Conservation (phyloP, 1,140 invertebrate species). For the Mizuhopecten yessoensis region DNA sequence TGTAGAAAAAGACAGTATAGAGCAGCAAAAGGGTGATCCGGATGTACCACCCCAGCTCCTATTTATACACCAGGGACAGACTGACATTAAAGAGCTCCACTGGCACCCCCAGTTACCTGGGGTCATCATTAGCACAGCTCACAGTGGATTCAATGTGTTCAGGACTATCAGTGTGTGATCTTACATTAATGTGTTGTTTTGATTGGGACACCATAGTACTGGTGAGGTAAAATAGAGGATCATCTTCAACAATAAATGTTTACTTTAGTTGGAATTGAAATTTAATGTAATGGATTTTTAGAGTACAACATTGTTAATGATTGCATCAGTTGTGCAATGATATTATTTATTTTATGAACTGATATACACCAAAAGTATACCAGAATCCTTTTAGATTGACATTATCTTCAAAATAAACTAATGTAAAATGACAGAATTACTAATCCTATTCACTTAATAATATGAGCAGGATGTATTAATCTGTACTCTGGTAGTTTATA, state of each 20-base stretch:
- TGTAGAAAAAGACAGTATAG: slow-evolving; percentile 90
- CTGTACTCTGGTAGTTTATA: too few species aligned
- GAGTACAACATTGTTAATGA: too few species aligned
- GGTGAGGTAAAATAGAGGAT: background rate
- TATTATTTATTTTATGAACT: background rate
- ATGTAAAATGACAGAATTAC: too few species aligned
- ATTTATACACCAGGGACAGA: slow-evolving; percentile 99
- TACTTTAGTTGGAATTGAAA: too few species aligned
- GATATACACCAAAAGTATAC: too few species aligned
- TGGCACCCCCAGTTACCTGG: slow-evolving; percentile 99
- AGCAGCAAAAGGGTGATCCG: slow-evolving; percentile 83
- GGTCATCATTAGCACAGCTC: slow-evolving; percentile 96
- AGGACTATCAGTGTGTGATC: slow-evolving; percentile 97
- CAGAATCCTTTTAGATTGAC: too few species aligned
- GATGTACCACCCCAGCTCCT: slow-evolving; percentile 96
- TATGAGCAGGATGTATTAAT: too few species aligned
- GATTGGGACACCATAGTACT: too few species aligned
- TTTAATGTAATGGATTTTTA: too few species aligned
- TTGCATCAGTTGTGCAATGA: background rate
- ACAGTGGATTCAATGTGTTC: slow-evolving; percentile 98
- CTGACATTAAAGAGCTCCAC: slow-evolving; percentile 98
- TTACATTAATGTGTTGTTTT: too few species aligned
- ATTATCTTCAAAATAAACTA: too few species aligned
- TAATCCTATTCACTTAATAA: too few species aligned
- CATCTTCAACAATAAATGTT: background rate